Percentiles rank a stretch among this genome's conserved stretches.
Conservation (phyloP, 2,113 vertebrate species). For the Phaetusa simplex region DNA sequence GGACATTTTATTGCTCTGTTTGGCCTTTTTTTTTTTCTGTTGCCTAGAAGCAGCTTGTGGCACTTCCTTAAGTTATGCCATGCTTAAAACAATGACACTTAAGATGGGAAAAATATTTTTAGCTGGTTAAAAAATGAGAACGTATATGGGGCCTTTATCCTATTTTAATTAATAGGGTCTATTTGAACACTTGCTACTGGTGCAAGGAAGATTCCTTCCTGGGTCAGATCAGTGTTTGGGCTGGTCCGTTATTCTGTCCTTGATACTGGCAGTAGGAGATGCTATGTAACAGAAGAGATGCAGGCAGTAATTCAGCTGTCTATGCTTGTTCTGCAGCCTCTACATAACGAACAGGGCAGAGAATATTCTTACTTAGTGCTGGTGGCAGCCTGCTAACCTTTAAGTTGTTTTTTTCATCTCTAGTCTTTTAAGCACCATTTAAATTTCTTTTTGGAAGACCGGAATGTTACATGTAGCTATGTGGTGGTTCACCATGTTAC, state of each 20-base stretch:
- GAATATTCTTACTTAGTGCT: background rate
- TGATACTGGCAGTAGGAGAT: background rate
- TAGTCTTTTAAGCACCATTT: background rate
- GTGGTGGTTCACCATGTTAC: background rate
- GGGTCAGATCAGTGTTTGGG: background rate
- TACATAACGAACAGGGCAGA: background rate
- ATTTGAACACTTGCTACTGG: background rate
- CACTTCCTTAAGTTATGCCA: accelerated
- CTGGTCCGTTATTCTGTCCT: background rate
- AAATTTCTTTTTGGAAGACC: background rate
- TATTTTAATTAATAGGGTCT: background rate
- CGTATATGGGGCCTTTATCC: accelerated
- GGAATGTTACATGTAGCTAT: background rate
- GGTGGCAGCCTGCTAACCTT: background rate
- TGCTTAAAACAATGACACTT: background rate
- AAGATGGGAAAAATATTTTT: background rate
- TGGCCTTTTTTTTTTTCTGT: background rate
- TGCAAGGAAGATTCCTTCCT: background rate
- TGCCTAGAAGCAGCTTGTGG: background rate
- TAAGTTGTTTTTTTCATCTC: background rate
- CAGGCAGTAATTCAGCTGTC: background rate
- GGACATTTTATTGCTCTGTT: background rate
- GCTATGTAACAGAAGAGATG: background rate
- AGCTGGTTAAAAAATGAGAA: background rate
- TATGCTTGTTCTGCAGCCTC: background rate